Evolutionary conservation across 2,797 vertebrate species (phyloP).

Genomic region (Dryobates pubescens): DNA sequence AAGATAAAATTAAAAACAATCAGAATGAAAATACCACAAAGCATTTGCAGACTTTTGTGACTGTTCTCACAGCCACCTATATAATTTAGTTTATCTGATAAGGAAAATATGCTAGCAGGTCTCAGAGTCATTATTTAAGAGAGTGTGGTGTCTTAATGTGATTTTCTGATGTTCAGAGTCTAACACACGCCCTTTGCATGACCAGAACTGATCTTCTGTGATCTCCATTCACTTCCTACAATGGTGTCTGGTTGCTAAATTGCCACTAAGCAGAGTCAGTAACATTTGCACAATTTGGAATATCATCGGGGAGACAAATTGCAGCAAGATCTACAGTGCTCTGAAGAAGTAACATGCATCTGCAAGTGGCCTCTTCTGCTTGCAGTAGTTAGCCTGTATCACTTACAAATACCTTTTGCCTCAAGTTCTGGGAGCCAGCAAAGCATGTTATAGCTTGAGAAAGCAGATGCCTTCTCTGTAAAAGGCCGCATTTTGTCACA

Average conservation of each 20-base stretch:
- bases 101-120: background rate
- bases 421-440: background rate
- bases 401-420: background rate
- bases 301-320: background rate
- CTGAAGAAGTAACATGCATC: background rate
- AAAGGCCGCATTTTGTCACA: background rate
- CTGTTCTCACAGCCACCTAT: background rate
- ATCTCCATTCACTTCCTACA: background rate
- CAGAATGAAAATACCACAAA: background rate
- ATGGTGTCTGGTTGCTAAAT: background rate
- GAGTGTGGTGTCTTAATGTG: background rate
- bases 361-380: background rate
- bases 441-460: background rate
- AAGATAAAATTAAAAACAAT: background rate
- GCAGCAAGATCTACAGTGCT: background rate
- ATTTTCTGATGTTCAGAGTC: background rate
- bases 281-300: background rate
- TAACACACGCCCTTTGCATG: background rate
- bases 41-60: background rate
- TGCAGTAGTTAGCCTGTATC: background rate
- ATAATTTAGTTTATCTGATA: background rate
- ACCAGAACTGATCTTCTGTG: background rate
- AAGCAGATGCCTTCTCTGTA: background rate
- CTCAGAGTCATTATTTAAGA: background rate
- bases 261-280: background rate